A percentile compares a stretch with the other conserved stretches of the same genome.
Conservation (phyloP, 2,113 vertebrate genomes). For the Geococcyx californianus region DNA sequence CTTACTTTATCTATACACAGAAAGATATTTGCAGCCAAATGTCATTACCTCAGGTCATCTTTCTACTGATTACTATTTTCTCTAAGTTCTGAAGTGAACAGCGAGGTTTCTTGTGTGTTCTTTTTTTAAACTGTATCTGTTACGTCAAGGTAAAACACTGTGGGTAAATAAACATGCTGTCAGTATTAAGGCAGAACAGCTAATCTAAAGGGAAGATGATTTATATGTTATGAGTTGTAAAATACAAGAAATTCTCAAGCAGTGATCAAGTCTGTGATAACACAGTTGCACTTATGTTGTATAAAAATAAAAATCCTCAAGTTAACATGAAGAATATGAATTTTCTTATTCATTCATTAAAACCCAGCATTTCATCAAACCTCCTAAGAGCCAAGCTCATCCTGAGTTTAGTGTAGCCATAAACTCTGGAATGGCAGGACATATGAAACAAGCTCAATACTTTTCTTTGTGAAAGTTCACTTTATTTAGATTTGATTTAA, state of each 20-base stretch:
- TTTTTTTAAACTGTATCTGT: slow-evolving; percentile 34
- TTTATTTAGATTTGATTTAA: not conserved
- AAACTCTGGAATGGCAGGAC: not conserved
- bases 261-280: slow-evolving; percentile 29
- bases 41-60: slow-evolving; percentile 29
- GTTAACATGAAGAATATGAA: not conserved
- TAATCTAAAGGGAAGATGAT: slow-evolving; percentile 41
- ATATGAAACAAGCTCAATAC: not conserved
- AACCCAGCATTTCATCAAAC: not conserved
- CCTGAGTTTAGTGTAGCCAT: not conserved
- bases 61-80: slow-evolving; percentile 16
- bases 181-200: not conserved
- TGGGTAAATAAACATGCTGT: slow-evolving; percentile 38
- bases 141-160: slow-evolving; percentile 45
- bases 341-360: not conserved
- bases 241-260: slow-evolving; percentile 11
- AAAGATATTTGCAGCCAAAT: not conserved
- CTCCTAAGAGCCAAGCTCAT: not conserved
- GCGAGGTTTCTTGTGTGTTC: not conserved
- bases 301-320: not conserved
- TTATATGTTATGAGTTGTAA: slow-evolving; percentile 35
- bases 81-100: slow-evolving; percentile 45
- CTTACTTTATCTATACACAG: slow-evolving; percentile 39
- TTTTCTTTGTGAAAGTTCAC: not conserved
- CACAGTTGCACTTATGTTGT: not conserved